phyloP scores from a whole-genome alignment of 2,888 invertebrate species.

The Machimus atricapillus region DNA sequence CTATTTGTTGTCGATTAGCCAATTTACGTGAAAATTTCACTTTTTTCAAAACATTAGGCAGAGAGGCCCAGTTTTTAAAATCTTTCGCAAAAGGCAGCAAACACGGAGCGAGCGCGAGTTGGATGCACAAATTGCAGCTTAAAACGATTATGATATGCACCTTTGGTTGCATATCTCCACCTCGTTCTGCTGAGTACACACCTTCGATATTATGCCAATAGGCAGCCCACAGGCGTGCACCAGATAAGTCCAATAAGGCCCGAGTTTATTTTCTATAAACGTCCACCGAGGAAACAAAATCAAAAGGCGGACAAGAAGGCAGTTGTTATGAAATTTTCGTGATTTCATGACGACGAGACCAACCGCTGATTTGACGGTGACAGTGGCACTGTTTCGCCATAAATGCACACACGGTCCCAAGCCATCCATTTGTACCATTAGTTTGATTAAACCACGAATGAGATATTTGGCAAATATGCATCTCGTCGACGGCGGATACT shows the following conservation, averaged over 20 bases:
- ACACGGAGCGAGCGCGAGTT: neutral
- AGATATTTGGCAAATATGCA: neutral
- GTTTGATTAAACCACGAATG: neutral
- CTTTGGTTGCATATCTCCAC: neutral
- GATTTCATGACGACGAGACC: neutral
- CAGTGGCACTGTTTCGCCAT: slow-evolving; percentile 22
- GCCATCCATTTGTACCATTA: neutral
- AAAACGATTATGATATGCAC: neutral
- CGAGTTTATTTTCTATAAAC: slow-evolving; percentile 26
- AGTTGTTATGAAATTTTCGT: slow-evolving; percentile 6
- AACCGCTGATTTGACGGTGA: neutral
- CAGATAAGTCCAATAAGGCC: neutral
- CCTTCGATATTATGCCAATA: slow-evolving; percentile 9
- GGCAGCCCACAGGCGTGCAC: neutral
- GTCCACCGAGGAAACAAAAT: neutral
- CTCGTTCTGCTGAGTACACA: slow-evolving; percentile 15
- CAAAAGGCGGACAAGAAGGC: neutral
- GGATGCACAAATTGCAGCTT: neutral
- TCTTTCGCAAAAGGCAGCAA: neutral
- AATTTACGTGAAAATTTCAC: neutral
- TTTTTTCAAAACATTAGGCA: slow-evolving; percentile 14
- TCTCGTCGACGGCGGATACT: neutral
- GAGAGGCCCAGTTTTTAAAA: neutral
- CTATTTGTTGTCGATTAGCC: neutral
- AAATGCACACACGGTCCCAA: neutral